phyloP scores from a whole-genome alignment of 1,140 invertebrate species.

The Drosophila prosaltans region DNA sequence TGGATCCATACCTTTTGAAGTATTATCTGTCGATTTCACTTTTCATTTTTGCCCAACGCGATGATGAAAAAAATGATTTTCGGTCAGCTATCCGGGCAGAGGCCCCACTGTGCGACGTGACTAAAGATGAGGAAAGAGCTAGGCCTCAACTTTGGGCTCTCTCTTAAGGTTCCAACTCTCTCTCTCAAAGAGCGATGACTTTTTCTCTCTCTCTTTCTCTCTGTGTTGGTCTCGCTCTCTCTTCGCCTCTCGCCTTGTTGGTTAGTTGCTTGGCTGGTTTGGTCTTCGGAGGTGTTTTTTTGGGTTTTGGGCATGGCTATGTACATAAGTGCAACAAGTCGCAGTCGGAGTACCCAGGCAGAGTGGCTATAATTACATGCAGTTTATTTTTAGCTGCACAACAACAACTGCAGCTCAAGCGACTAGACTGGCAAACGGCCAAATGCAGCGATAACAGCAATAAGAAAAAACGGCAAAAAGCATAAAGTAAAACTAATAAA shows the following conservation, averaged over 20 bases:
- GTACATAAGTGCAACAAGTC: conserved; percentile 71
- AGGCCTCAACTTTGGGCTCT: background rate
- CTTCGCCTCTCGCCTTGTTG: background rate
- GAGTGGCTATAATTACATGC: conserved; percentile 69
- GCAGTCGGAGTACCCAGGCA: conserved; percentile 23
- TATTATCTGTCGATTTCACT: no score
- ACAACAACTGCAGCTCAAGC: conserved; percentile 24
- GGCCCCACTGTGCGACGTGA: no score
- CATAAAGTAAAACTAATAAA: conserved; percentile 29
- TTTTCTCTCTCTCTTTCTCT: conserved; percentile 18
- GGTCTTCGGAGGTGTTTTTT: conserved; percentile 27
- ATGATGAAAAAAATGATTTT: no score
- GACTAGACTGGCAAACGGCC: conserved; percentile 50
- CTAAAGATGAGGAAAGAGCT: conserved; percentile 41
- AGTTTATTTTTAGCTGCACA: conserved; percentile 73
- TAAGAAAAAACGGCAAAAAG: conserved; percentile 58
- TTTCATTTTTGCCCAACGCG: no score
- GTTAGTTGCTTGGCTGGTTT: conserved; percentile 18
- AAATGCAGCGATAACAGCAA: conserved; percentile 60
- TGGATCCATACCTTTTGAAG: no score
- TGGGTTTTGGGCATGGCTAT: conserved; percentile 48
- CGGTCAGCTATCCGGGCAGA: no score
- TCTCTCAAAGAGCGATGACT: background rate
- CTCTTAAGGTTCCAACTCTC: conserved; percentile 25
- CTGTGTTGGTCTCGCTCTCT: conserved; percentile 21